Percentiles rank a stretch among this genome's conserved stretches.
phyloP scores from a whole-genome alignment of 2,113 vertebrate genomes.

The Cyphomyrus plagiostoma region DNA sequence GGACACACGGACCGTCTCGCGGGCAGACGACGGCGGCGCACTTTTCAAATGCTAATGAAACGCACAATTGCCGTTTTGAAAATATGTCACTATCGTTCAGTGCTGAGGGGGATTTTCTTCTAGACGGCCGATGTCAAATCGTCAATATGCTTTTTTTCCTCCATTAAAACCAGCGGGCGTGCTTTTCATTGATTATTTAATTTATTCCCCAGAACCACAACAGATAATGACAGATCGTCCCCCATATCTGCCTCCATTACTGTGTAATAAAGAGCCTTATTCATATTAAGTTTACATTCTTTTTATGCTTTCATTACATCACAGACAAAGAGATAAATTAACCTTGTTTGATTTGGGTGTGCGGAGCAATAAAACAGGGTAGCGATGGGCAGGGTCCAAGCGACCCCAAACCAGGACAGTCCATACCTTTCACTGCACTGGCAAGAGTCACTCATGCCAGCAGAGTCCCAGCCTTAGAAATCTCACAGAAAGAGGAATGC shows the following conservation, averaged over 20 bases:
- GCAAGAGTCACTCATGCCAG: not conserved
- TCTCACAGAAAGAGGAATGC: not conserved
- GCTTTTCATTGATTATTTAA: not conserved
- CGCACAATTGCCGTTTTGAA: conserved; percentile 9
- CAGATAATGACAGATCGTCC: conserved; percentile 8
- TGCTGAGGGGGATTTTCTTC: not conserved
- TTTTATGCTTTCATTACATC: conserved; percentile 5
- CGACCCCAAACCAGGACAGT: not conserved
- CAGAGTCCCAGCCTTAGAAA: not conserved
- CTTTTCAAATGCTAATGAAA: conserved; percentile 4
- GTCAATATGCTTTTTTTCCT: not conserved
- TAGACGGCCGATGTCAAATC: not conserved
- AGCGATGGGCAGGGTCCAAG: not conserved
- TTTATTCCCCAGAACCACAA: not conserved
- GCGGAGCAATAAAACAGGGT: conserved; percentile 5
- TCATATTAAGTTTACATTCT: conserved; percentile 5
- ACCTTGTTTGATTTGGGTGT: conserved; percentile 4
- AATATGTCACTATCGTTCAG: not conserved
- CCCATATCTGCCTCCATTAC: not conserved
- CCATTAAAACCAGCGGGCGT: not conserved
- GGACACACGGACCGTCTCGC: not conserved
- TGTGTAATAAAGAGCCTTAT: conserved; percentile 7
- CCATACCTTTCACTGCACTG: conserved; percentile 10
- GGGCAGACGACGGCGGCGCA: not conserved
- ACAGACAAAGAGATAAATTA: conserved; percentile 19